Base-by-base conservation (phyloP, 2,888 invertebrate genomes). In the Pristionchus exspectatus region DNA sequence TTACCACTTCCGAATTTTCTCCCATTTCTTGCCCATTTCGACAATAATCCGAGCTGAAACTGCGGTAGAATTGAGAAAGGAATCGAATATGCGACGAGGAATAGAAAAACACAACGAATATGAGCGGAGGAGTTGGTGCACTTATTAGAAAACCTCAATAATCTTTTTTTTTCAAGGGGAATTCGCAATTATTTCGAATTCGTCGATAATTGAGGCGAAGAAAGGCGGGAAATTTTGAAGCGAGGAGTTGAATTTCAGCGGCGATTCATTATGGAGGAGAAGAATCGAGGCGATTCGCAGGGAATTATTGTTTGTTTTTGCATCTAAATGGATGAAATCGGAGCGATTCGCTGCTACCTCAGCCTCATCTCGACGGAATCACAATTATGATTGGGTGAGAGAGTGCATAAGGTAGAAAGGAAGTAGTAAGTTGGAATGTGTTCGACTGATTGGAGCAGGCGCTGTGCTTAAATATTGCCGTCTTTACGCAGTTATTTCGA, bases 281-380 rank as follows among this genome's bases (percentile, higher is more conserved):
- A 63, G 63, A 63, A 63, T 63, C n/a, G n/a, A 24, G 63, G 24
- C n/a, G 63, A 63, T 63, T 63, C 63, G 63, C 63, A n/a, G 63
- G n/a, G n/a, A 24, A 63, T 63, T 63, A 63, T 63, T 63, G 63
- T 63, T 63, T 63, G 63, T 63, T 63, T 63, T 63, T 63, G 63
- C 63, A 63, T 63, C 63, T 63, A 63, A 63, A 63, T 63, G 63
- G 63, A 63, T 63, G 63, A 63, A 63, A 63, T 63, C 63, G 21
- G 63, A 63, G 63, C n/a, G 63, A 21, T n/a, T 63, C n/a, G 3
- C 59, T 59, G 59, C 59, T 50, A 50, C 12, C 59, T 24, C 5
- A 59, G 59, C 59, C 59, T 24, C 59, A 18, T 59, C 59, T 4
- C 24, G 24, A n/a, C 2, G 24, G 24, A 63, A 2, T 63, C n/a